Percentiles rank a stretch among this genome's conserved stretches.
phyloP scores from a whole-genome alignment of 2,113 vertebrate genomes.

The Upupa epops region DNA sequence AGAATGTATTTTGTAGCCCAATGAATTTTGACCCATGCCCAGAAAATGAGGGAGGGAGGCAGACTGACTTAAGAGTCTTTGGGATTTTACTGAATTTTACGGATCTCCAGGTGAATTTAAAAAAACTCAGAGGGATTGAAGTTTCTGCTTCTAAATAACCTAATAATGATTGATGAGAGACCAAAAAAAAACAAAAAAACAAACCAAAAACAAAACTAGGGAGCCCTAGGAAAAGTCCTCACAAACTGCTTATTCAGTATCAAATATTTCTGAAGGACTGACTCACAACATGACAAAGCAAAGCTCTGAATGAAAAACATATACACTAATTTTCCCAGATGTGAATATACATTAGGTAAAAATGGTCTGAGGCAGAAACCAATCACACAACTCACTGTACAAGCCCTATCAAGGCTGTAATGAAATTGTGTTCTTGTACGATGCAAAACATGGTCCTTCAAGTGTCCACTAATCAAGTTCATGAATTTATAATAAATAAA shows the following conservation, averaged over 20 bases:
- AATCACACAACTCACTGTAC: not conserved
- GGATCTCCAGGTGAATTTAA: not conserved
- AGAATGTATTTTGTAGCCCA: not conserved
- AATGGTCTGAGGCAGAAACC: conserved; percentile 3
- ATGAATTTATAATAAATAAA: not conserved
- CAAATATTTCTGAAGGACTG: not conserved
- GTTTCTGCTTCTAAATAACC: not conserved
- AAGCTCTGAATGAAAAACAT: conserved; percentile 14
- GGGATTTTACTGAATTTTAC: not conserved
- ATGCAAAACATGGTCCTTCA: not conserved
- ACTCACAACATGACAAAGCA: not conserved
- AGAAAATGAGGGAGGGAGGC: not conserved
- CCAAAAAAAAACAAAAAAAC: not conserved
- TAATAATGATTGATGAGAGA: not conserved
- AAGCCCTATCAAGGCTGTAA: not conserved
- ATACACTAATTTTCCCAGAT: not conserved
- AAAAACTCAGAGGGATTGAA: not conserved
- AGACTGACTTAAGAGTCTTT: not conserved
- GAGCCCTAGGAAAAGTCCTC: not conserved
- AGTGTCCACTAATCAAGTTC: not conserved
- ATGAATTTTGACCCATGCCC: not conserved
- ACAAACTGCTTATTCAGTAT: not conserved
- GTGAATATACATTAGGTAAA: not conserved
- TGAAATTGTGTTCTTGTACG: not conserved
- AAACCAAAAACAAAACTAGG: not conserved